Percentiles rank a stretch among this genome's conserved stretches.
Conservation (phyloP, 2,888 invertebrate genomes). For the Cerastoderma edule region DNA sequence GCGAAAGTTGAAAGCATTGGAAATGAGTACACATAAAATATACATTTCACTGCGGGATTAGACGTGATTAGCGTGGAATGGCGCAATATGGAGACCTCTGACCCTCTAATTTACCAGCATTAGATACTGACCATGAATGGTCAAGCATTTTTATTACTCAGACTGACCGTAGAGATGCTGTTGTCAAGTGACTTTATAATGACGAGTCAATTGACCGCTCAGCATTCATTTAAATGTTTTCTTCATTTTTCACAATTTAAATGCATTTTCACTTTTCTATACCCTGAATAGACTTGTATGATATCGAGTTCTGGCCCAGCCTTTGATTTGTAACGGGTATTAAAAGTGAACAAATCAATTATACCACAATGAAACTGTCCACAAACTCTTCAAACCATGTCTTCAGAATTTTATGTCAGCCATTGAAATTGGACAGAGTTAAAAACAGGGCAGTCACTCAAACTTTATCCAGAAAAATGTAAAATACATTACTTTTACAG, state of each 20-base stretch:
- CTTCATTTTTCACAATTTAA: conserved; percentile 56
- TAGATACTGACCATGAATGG: conserved; percentile 30
- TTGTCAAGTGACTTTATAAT: conserved; percentile 22
- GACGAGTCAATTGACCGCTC: conserved; percentile 35
- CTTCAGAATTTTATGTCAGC: no score
- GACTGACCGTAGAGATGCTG: conserved; percentile 2
- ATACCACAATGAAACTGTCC: neutral
- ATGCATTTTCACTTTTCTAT: conserved; percentile 60
- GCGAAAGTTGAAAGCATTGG: conserved; percentile 46
- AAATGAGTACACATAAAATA: conserved; percentile 62
- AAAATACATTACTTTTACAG: no score
- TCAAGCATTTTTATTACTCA: conserved; percentile 17
- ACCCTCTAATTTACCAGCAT: conserved; percentile 50
- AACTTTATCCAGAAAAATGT: no score
- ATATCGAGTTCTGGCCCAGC: conserved; percentile 9
- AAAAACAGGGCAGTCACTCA: no score
- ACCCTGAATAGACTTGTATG: conserved; percentile 24
- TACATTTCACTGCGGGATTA: conserved; percentile 52
- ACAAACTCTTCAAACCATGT: no score
- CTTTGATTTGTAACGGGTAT: conserved; percentile 1
- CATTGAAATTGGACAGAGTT: no score
- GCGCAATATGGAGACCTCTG: conserved; percentile 48
- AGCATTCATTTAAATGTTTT: conserved; percentile 52
- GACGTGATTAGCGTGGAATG: conserved; percentile 57
- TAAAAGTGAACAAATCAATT: conserved; percentile 12